Conservation (phyloP, 1,140 invertebrate genomes). For the Drosophila sturtevanti region DNA sequence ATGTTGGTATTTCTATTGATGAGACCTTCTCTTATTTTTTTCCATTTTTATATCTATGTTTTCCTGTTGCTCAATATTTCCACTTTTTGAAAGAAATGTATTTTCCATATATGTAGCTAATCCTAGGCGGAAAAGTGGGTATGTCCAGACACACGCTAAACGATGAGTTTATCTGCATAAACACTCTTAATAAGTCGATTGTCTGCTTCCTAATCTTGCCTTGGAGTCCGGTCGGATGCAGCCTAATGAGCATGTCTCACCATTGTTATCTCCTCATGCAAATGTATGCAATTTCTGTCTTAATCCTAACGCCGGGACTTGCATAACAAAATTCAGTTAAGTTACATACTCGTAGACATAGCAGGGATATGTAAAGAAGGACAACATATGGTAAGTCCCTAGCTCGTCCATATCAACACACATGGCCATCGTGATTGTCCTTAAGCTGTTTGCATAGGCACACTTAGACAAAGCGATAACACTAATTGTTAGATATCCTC, state of each 20-base stretch:
- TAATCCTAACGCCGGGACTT: constrained; percentile 71
- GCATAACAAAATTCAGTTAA: constrained; percentile 42
- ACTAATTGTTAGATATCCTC: constrained; percentile 7
- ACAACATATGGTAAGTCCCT: constrained; percentile 39
- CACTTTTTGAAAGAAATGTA: constrained; percentile 42
- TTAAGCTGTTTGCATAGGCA: constrained; percentile 67
- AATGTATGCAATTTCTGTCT: constrained; percentile 61
- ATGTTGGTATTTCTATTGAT: constrained; percentile 58
- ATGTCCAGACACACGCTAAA: constrained; percentile 80
- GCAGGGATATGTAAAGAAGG: neutral
- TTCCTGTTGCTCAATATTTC: constrained; percentile 52
- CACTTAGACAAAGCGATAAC: constrained; percentile 21
- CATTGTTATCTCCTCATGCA: constrained; percentile 45
- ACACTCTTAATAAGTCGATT: constrained; percentile 81
- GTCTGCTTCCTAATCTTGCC: constrained; percentile 56
- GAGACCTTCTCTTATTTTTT: constrained; percentile 24
- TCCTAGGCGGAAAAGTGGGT: constrained; percentile 75
- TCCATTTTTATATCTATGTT: constrained; percentile 49
- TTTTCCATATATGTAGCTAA: constrained; percentile 52
- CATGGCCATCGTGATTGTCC: constrained; percentile 26
- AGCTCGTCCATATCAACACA: constrained; percentile 31
- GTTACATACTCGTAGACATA: constrained; percentile 1
- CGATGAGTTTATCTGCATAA: constrained; percentile 80
- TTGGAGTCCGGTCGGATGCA: constrained; percentile 17
- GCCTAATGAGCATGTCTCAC: constrained; percentile 55